These are phyloP conservation scores for Hoplodrina ambigua DNA, from an alignment of 2,888 invertebrate genomes.

Conservation along the genomic window DNA sequence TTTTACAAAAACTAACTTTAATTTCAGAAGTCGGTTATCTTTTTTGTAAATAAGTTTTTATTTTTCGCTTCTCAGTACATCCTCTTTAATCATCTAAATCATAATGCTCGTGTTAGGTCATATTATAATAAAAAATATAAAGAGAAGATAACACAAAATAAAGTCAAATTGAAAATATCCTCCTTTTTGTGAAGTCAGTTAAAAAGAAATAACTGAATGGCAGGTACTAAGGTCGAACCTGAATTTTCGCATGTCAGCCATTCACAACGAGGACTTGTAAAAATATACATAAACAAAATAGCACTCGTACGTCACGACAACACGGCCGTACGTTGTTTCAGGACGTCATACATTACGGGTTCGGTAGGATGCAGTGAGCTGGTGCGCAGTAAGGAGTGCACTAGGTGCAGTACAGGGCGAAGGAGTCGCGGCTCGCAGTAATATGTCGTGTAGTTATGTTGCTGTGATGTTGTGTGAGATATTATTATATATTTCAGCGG, in stretches of 20 bases:
- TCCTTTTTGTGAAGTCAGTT: background rate
- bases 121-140: too few species aligned
- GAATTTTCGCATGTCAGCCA: conserved; percentile 35
- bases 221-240: conserved; percentile 1
- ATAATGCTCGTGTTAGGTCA: too few species aligned
- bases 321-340: background rate
- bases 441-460: conserved; percentile 37
- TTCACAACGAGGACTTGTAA: conserved; percentile 22
- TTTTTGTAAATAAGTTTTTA: too few species aligned
- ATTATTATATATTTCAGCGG: conserved; percentile 63
- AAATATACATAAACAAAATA: conserved; percentile 3
- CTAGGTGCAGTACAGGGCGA: conserved; percentile 6
- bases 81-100: too few species aligned
- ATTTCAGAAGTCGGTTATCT: too few species aligned
- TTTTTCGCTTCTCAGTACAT: too few species aligned
- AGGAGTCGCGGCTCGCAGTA: conserved; percentile 28
- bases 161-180: background rate
- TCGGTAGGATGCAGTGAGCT: background rate
- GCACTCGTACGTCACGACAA: background rate
- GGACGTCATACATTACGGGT: conserved; percentile 8
- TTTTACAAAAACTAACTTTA: too few species aligned
- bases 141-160: too few species aligned
- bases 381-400: conserved; percentile 15
- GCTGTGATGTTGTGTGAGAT: conserved; percentile 64
- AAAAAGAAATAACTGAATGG: conserved; percentile 7